phyloP scores from a whole-genome alignment of 2,797 vertebrate genomes.

The Pelochelys cantorii region DNA sequence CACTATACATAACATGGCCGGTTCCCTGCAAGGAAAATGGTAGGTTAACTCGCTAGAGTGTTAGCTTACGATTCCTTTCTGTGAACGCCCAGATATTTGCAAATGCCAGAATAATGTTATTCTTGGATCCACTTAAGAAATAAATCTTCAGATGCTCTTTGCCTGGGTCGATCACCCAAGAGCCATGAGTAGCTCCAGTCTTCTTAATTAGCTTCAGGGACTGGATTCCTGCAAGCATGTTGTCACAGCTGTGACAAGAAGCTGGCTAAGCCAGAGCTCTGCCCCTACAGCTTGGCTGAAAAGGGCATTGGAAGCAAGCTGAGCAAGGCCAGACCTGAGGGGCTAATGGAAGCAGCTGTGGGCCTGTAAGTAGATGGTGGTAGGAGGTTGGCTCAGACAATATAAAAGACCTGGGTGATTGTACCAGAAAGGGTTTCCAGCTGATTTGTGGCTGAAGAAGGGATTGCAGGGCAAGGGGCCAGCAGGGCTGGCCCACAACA shows the following conservation, averaged over 20 bases:
- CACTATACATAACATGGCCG: constrained; percentile 87
- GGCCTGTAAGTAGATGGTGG: too few relatives aligned
- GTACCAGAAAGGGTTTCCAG: too few relatives aligned
- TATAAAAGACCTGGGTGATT: too few relatives aligned
- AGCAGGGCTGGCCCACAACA: too few relatives aligned
- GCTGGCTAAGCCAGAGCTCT: too few relatives aligned
- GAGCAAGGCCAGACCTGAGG: too few relatives aligned
- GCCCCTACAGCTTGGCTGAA: too few relatives aligned
- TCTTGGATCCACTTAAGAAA: constrained; percentile 87
- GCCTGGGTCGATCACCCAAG: constrained; percentile 92
- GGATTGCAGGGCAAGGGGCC: too few relatives aligned
- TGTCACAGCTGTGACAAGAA: constrained; percentile 66
- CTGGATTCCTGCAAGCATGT: constrained; percentile 85
- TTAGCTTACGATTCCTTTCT: constrained; percentile 75
- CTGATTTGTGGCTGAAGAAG: too few relatives aligned
- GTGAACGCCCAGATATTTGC: constrained; percentile 85
- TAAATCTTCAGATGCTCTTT: constrained; percentile 88
- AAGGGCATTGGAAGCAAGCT: too few relatives aligned
- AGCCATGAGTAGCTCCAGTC: constrained; percentile 83
- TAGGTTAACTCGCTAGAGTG: constrained; percentile 79
- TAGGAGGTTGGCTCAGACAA: too few relatives aligned
- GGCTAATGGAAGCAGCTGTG: too few relatives aligned
- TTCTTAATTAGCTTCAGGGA: constrained; percentile 94
- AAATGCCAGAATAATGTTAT: constrained; percentile 87
- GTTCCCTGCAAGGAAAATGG: constrained; percentile 92